Evolutionary conservation across 2,888 invertebrate species (phyloP), one percentile per base, ranked within the genome.

Genomic region (Loripinus fragilis): DNA sequence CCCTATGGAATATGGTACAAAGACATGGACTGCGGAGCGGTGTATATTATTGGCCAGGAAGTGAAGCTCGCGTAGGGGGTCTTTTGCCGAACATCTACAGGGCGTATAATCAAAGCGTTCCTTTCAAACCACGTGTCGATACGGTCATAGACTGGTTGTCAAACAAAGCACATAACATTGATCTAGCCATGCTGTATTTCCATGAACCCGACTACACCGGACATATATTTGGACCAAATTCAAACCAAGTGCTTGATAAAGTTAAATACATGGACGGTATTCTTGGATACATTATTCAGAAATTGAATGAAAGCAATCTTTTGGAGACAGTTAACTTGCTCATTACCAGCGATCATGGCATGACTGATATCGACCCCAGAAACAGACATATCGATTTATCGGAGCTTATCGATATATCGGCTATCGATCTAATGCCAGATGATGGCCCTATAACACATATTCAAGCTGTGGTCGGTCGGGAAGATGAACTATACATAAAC

Each of bases 41-140:
- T 0, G 83, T 84, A 0, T 90, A 85, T 70, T 91, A 96, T 96
- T 96, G 96, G 96, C 96, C 96, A 3, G 96, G 96, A 1, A 94
- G 94, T 71, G 92, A 94, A 48, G 95, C 94, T 81, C 85, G 93
- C 10, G 96, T 95, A 48, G 86, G 89, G 45, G 90, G 89, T 86
- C 93, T 94, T 72, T 93, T 94, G 20, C 94, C 93, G 20, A 91
- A 91, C 68, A 77, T 83, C 20, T 90, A 82, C 82, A 42, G 67
- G 10, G 38, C 86, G 2, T 95, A 94, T 88, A 91, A 95, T 77
- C 76, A 83, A 86, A 81, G 87, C 8, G 87, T 94, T 0, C 92
- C 95, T 60, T 95, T 95, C 94, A 92, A 94, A 82, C 89, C 94
- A 7, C 93, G 96, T 64, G 93, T 96, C 23, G 95, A 96, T 83